phyloP scores from a whole-genome alignment of 2,888 invertebrate genomes.

The Branchellion lobata region DNA sequence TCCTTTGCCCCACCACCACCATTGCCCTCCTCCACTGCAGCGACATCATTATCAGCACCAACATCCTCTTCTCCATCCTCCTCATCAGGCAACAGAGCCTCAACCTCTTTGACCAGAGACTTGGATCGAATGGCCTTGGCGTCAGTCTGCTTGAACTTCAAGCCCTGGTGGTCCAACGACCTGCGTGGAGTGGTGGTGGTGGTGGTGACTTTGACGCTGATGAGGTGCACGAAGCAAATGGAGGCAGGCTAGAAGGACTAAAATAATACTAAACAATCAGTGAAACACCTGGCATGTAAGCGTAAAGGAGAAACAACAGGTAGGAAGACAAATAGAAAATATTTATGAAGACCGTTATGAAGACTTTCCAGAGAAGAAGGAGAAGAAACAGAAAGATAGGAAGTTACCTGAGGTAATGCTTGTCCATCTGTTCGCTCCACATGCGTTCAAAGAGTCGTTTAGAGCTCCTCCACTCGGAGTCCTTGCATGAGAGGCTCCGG shows the following conservation, averaged over 20 bases:
- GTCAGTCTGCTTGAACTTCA: slow-evolving; percentile 45
- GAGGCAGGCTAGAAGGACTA: no score
- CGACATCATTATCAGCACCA: no score
- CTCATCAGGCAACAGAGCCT: not conserved
- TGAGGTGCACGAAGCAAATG: no score
- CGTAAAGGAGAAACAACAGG: no score
- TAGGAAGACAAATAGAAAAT: not conserved
- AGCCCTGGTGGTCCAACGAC: slow-evolving; percentile 42
- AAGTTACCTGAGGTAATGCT: slow-evolving; percentile 35
- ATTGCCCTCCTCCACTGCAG: not conserved
- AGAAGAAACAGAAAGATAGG: no score
- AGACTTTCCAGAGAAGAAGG: not conserved
- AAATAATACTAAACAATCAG: no score
- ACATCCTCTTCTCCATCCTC: not conserved
- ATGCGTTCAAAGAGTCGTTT: slow-evolving; percentile 42
- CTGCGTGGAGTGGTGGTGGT: not conserved
- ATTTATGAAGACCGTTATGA: not conserved
- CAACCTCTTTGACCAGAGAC: slow-evolving; percentile 43
- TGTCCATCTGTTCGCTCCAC: slow-evolving; percentile 41
- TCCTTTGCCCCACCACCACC: not conserved
- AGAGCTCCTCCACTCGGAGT: slow-evolving; percentile 36
- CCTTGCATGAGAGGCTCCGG: slow-evolving; percentile 27
- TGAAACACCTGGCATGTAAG: no score
- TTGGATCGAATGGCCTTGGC: slow-evolving; percentile 39
- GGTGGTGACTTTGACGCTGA: no score